A percentile compares a stretch with the other conserved stretches of the same genome.
Conservation (phyloP, 2,888 invertebrate species). For the Diloba caeruleocephala region DNA sequence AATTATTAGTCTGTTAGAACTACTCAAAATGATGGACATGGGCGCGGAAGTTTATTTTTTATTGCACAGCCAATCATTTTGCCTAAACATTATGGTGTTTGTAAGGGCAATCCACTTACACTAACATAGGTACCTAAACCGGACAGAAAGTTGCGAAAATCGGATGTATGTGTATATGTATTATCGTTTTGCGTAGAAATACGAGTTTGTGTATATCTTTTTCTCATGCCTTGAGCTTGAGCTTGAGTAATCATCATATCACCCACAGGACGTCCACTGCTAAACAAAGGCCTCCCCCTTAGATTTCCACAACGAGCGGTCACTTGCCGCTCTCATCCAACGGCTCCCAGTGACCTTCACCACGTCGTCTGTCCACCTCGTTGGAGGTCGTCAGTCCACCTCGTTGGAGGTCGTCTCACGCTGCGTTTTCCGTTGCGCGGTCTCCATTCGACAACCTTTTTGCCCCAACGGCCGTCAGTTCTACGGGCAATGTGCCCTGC, state of each 20-base stretch:
- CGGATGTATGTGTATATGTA: constrained; percentile 55
- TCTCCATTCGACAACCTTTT: no score
- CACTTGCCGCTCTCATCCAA: no score
- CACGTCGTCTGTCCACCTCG: no score
- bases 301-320: background rate
- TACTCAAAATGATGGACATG: constrained; percentile 34
- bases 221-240: constrained; percentile 46
- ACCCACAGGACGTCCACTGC: constrained; percentile 41
- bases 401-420: no score
- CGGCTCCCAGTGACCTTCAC: no score
- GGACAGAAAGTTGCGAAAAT: constrained; percentile 51
- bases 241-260: constrained; percentile 49
- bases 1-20: constrained; percentile 41
- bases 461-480: no score
- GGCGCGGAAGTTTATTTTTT: constrained; percentile 34
- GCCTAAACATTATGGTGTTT: constrained; percentile 36
- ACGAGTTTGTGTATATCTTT: constrained; percentile 46
- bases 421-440: no score
- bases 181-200: constrained; percentile 41
- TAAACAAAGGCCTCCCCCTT: constrained; percentile 18
- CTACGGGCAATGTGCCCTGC: no score
- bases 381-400: no score
- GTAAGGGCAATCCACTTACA: constrained; percentile 39
- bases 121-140: constrained; percentile 43
- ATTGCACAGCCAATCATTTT: constrained; percentile 35